These are phyloP conservation scores for Torymus tubicola DNA, from an alignment of 2,888 invertebrate genomes.

Conservation along the genomic window DNA sequence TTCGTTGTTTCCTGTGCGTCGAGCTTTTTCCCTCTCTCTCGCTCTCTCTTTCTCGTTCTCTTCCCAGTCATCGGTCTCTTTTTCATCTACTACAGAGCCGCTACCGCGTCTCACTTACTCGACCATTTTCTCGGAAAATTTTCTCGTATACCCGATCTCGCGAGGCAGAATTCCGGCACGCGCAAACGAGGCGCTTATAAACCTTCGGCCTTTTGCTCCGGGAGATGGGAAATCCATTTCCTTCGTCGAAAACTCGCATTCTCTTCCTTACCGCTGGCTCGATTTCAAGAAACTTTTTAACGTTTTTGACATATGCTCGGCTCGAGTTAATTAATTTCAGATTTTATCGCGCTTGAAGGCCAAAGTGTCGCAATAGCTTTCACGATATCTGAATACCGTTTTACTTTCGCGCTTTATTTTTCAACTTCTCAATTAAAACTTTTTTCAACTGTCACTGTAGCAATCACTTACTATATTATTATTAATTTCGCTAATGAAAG, in stretches of 20 bases:
- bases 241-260: not conserved
- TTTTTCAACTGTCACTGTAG: too few relatives aligned
- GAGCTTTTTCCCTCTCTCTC: not conserved
- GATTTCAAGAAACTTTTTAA: constrained; percentile 12
- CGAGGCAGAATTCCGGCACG: not conserved
- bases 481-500: too few relatives aligned
- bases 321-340: constrained; percentile 1
- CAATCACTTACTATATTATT: too few relatives aligned
- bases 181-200: not conserved
- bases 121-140: constrained; percentile 45
- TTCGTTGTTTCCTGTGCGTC: too few relatives aligned
- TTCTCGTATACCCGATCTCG: constrained; percentile 34
- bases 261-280: not conserved
- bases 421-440: too few relatives aligned
- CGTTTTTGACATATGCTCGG: constrained; percentile 7
- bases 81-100: too few relatives aligned
- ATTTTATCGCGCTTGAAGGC: not conserved
- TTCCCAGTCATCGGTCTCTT: too few relatives aligned
- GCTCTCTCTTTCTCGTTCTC: too few relatives aligned
- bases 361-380: too few relatives aligned
- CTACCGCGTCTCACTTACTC: not conserved
- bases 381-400: too few relatives aligned
- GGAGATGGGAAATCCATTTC: constrained; percentile 23
- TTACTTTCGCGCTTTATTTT: too few relatives aligned
- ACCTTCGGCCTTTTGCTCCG: constrained; percentile 1